phyloP scores from a whole-genome alignment of 1,140 invertebrate genomes.

The Matsumurasca onukii region DNA sequence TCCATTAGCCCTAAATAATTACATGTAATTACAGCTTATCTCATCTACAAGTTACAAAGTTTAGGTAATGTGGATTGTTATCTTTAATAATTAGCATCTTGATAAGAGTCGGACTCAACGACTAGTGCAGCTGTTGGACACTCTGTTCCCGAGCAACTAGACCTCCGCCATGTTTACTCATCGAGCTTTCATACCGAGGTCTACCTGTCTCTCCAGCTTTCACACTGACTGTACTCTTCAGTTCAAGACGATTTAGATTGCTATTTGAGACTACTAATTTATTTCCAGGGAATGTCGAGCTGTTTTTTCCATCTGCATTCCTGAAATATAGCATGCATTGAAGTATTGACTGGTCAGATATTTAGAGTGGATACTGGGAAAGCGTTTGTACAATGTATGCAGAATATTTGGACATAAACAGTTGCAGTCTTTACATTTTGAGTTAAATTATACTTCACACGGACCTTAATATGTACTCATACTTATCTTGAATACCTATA shows the following conservation, averaged over 20 bases:
- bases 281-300: too few relatives aligned
- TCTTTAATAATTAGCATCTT: constrained; percentile 20
- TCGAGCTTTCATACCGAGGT: neutral
- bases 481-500: too few relatives aligned
- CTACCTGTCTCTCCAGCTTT: neutral
- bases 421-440: too few relatives aligned
- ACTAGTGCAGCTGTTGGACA: constrained; percentile 15
- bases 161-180: constrained; percentile 13
- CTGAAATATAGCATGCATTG: too few relatives aligned
- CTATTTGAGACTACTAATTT: too few relatives aligned
- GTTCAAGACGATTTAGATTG: neutral
- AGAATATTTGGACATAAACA: too few relatives aligned
- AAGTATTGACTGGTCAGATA: too few relatives aligned
- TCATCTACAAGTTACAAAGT: constrained; percentile 24
- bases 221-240: neutral
- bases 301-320: too few relatives aligned
- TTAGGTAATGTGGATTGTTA: constrained; percentile 25
- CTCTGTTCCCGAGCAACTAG: neutral
- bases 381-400: too few relatives aligned
- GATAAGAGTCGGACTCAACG: constrained; percentile 13
- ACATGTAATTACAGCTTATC: constrained; percentile 24
- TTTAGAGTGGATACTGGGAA: too few relatives aligned
- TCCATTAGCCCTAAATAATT: constrained; percentile 27
- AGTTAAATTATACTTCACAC: too few relatives aligned
- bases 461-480: too few relatives aligned